Evolutionary conservation across 2,797 vertebrate species (phyloP).

Genomic region (Pseudocheirus occidentalis): DNA sequence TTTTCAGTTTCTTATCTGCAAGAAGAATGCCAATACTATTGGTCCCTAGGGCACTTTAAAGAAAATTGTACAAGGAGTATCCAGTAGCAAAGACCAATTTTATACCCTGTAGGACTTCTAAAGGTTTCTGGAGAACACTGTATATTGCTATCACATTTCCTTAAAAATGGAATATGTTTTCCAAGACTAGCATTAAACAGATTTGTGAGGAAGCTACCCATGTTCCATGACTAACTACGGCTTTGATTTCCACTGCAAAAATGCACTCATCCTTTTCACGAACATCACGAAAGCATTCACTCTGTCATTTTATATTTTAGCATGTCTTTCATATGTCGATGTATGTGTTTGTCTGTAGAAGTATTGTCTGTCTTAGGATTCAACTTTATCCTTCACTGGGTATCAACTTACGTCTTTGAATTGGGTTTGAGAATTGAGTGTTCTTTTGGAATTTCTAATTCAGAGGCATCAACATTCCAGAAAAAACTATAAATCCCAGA

Average conservation of each 20-base stretch:
- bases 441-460: background rate
- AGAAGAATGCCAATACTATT: background rate
- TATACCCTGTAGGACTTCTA: background rate
- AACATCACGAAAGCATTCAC: background rate
- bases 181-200: background rate
- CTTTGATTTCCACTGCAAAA: background rate
- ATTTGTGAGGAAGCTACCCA: constrained; percentile 11
- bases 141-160: background rate
- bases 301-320: background rate
- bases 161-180: constrained; percentile 36
- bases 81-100: background rate
- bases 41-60: background rate
- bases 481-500: background rate
- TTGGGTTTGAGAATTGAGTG: background rate
- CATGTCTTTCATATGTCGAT: background rate
- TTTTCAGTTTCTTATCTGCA: constrained; percentile 12
- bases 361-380: background rate
- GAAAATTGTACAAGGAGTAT: background rate
- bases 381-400: background rate
- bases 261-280: background rate
- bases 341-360: background rate
- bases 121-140: constrained; percentile 34
- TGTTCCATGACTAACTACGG: background rate
- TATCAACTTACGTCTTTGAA: background rate
- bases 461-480: background rate